Evolutionary conservation across 2,113 vertebrate genomes (phyloP), one percentile per base, ranked within the genome.

Genomic region (Pitta sordida): DNA sequence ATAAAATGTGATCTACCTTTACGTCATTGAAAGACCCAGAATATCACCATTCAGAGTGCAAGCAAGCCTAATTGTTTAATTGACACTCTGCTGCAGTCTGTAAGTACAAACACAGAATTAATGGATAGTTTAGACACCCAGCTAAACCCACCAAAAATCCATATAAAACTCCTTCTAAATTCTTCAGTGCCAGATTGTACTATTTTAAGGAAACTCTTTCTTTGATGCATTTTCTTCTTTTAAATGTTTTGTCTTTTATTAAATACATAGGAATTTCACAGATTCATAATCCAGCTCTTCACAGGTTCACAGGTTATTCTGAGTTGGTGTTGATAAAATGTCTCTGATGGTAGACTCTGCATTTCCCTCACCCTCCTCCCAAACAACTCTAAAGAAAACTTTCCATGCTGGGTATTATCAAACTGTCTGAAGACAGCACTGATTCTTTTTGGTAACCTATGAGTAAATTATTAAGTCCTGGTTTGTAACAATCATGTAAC

Each of bases 91-190:
- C 64, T 74, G 52, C 82, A 95, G 64, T 60, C 90, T 81, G n/a
- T 80, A 91, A 90, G 59, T 46, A 30, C 79, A 94, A 75, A 74
- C 71, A 95, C 55, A 90, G 94, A 92, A 88, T 93, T 95, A 90
- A 90, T 78, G 64, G 44, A 43, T 88, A 67, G 59, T 85, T 94
- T 90, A 89, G 85, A 82, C 85, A 91, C 64, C 68, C 90, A 96
- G 51, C 52, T 93, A 52, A 96, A 96, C 93, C 10, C 94, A 93
- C 94, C 95, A 94, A 95, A 96, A 95, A 95, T 95, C 87, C 90
- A 68, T 95, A 88, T 95, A 86, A 96, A 95, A 91, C 67, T 93
- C 79, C 59, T 90, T 95, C 75, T 87, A 95, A 83, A 94, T 95
- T 96, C 91, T 56, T 94, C 68, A 81, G 7, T 9, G 2, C 43